Conservation (phyloP, 64 coral and sea anemone genomes). For the Montipora foliosa region DNA sequence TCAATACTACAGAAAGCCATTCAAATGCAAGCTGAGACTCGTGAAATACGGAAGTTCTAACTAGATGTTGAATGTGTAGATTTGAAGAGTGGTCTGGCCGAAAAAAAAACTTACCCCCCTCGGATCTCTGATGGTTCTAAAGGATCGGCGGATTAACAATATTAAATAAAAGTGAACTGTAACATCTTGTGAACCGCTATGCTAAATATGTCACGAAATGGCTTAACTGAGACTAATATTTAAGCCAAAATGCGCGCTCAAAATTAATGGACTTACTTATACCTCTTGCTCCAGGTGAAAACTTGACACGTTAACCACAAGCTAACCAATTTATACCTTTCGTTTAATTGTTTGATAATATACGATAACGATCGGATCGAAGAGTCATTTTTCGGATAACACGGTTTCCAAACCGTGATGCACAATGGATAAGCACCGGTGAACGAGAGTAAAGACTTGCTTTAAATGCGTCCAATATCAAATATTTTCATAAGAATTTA, state of each 20-base stretch:
- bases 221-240: neutral
- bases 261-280: neutral
- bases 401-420: neutral
- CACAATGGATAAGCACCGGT: neutral
- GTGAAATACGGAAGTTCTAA: constrained; percentile 29
- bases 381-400: neutral
- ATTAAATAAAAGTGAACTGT: neutral
- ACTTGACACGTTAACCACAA: neutral
- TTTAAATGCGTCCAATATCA: constrained; percentile 9
- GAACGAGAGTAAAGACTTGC: neutral
- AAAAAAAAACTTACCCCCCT: constrained; percentile 8
- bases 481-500: neutral
- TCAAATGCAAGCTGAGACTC: constrained; percentile 3
- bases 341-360: neutral
- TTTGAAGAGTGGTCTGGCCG: neutral
- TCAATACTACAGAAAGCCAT: constrained; percentile 21
- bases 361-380: neutral
- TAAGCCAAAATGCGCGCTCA: neutral
- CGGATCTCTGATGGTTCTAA: neutral
- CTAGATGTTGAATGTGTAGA: constrained; percentile 22
- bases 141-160: constrained; percentile 34
- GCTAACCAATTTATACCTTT: neutral
- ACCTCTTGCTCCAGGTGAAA: neutral
- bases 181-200: constrained; percentile 55
- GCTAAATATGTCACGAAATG: constrained; percentile 50